These are phyloP conservation scores for Spheniscus mendiculus DNA, from an alignment of 2,113 vertebrate genomes.

Conservation along the genomic window DNA sequence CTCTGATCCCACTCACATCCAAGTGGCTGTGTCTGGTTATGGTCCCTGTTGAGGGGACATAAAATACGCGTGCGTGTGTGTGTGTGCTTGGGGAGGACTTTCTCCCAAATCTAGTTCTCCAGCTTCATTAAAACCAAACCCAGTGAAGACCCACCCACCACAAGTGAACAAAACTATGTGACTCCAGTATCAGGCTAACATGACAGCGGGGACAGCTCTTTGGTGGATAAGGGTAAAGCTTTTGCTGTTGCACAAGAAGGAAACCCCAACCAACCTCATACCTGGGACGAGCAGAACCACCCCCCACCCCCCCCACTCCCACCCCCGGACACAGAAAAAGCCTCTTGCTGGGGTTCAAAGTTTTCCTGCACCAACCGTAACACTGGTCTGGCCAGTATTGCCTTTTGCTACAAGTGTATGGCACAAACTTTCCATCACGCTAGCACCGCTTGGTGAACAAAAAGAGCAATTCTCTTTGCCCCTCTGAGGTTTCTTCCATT, in stretches of 20 bases:
- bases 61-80: neutral
- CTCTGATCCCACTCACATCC: neutral
- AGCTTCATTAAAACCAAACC: neutral
- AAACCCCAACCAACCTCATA: neutral
- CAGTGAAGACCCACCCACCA: neutral
- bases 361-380: neutral
- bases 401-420: slow-evolving; percentile 59
- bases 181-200: neutral
- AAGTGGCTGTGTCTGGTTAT: neutral
- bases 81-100: neutral
- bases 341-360: neutral
- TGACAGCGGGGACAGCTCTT: neutral
- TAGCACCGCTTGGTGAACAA: neutral
- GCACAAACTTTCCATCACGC: neutral
- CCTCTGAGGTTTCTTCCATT: slow-evolving; percentile 19
- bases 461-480: slow-evolving; percentile 2
- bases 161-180: neutral
- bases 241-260: neutral
- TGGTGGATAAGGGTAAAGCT: neutral
- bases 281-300: neutral
- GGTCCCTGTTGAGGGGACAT: slow-evolving; percentile 13
- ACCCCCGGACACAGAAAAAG: neutral
- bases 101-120: neutral
- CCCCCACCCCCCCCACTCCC: neutral
- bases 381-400: slow-evolving; percentile 47